Percentiles rank a stretch among this genome's conserved stretches.
phyloP scores from a whole-genome alignment of 2,888 invertebrate species.

The Germaria angustata region DNA sequence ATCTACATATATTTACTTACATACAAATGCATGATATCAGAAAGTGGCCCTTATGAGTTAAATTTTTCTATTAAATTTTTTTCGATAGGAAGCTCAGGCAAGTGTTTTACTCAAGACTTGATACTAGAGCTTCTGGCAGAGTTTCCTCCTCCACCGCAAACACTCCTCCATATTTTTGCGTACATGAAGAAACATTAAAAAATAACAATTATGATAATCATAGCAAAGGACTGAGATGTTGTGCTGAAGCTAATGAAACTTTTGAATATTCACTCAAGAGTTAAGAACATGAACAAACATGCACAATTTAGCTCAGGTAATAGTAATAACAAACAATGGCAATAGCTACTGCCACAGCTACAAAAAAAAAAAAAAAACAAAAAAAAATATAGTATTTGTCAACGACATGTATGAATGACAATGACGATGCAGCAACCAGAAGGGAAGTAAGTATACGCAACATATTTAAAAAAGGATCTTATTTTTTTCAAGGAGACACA shows the following conservation, averaged over 20 bases:
- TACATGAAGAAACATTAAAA: slow-evolving; percentile 44
- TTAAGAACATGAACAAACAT: slow-evolving; percentile 72
- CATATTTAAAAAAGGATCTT: slow-evolving; percentile 13
- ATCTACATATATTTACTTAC: too few species aligned
- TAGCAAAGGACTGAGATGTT: slow-evolving; percentile 16
- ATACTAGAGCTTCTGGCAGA: neutral
- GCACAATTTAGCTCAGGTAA: slow-evolving; percentile 77
- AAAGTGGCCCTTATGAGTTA: too few species aligned
- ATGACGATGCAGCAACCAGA: slow-evolving; percentile 20
- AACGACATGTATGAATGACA: slow-evolving; percentile 53
- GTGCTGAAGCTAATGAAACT: slow-evolving; percentile 67
- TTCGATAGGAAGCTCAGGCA: too few species aligned
- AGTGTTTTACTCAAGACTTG: neutral
- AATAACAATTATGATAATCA: slow-evolving; percentile 64
- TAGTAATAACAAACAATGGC: slow-evolving; percentile 65
- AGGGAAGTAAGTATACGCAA: slow-evolving; percentile 30
- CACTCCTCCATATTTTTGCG: neutral
- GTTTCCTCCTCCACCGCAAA: neutral
- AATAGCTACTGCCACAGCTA: slow-evolving; percentile 18
- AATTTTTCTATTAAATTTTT: too few species aligned
- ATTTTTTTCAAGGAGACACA: slow-evolving; percentile 36
- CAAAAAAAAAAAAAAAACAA: slow-evolving; percentile 52
- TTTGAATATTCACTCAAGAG: slow-evolving; percentile 75
- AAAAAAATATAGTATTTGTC: slow-evolving; percentile 49
- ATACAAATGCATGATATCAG: too few species aligned